A percentile compares a stretch with the other conserved stretches of the same genome.
Conservation (phyloP, 2,113 vertebrate species). For the Antechinus stuartii region DNA sequence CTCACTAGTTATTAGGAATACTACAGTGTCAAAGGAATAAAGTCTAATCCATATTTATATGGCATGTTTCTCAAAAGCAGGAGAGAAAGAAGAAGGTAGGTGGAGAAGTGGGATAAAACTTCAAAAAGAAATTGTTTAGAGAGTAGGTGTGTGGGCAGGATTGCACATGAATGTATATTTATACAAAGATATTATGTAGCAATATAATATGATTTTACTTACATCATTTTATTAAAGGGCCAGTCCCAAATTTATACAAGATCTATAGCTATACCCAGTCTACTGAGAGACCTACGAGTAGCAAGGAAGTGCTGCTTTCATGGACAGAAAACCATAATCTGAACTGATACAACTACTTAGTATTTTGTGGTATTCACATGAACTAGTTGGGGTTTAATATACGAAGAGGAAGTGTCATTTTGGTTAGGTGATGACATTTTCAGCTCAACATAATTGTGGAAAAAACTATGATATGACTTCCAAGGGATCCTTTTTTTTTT, state of each 20-base stretch:
- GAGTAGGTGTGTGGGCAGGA: neutral
- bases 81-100: neutral
- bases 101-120: neutral
- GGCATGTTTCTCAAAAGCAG: neutral
- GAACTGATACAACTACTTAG: slow-evolving; percentile 22
- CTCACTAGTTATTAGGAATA: neutral
- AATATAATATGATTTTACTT: neutral
- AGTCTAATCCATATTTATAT: neutral
- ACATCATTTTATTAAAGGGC: slow-evolving; percentile 18
- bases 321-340: neutral
- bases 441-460: slow-evolving; percentile 9
- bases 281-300: neutral
- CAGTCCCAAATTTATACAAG: neutral
- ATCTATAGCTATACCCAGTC: neutral
- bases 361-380: slow-evolving; percentile 31
- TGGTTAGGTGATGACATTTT: slow-evolving; percentile 27
- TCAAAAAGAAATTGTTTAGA: neutral
- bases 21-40: neutral
- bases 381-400: neutral
- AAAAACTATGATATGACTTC: neutral
- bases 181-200: neutral
- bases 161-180: neutral
- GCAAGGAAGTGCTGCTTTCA: neutral
- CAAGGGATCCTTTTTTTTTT: neutral
- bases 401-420: slow-evolving; percentile 47